phyloP scores from a whole-genome alignment of 2,113 vertebrate species.

The Amphiprion percula region DNA sequence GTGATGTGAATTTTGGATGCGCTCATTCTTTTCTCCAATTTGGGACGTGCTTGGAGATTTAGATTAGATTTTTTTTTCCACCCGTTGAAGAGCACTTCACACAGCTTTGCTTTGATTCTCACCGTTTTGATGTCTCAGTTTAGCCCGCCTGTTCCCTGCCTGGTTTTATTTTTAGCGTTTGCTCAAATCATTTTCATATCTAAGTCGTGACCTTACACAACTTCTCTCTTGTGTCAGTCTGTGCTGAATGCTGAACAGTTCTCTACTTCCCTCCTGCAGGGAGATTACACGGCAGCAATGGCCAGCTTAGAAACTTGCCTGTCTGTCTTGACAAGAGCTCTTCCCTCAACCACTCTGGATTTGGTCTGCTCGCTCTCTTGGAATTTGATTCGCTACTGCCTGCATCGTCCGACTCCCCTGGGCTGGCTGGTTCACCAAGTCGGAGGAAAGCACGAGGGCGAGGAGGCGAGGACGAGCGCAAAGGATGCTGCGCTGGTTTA shows the following conservation, averaged over 20 bases:
- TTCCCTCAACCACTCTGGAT: slow-evolving; percentile 91
- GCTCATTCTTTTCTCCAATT: neutral
- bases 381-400: slow-evolving; percentile 95
- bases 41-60: neutral
- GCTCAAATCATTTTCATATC: slow-evolving; percentile 20
- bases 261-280: slow-evolving; percentile 77
- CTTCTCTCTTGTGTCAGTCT: neutral
- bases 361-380: slow-evolving; percentile 94
- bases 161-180: slow-evolving; percentile 45
- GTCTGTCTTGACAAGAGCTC: slow-evolving; percentile 89
- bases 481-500: slow-evolving; percentile 93
- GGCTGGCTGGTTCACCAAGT: slow-evolving; percentile 95
- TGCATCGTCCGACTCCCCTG: slow-evolving; percentile 92
- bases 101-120: slow-evolving; percentile 19
- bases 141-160: neutral
- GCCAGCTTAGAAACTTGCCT: slow-evolving; percentile 93
- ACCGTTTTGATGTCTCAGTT: slow-evolving; percentile 2
- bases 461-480: slow-evolving; percentile 93
- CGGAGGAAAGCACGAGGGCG: slow-evolving; percentile 90
- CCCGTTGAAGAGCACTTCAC: neutral
- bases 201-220: slow-evolving; percentile 1
- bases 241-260: neutral
- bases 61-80: neutral
- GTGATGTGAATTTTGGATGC: too few relatives aligned
- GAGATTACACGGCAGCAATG: slow-evolving; percentile 90